phyloP scores from a whole-genome alignment of 1,140 invertebrate species.

The Nymphalis io region DNA sequence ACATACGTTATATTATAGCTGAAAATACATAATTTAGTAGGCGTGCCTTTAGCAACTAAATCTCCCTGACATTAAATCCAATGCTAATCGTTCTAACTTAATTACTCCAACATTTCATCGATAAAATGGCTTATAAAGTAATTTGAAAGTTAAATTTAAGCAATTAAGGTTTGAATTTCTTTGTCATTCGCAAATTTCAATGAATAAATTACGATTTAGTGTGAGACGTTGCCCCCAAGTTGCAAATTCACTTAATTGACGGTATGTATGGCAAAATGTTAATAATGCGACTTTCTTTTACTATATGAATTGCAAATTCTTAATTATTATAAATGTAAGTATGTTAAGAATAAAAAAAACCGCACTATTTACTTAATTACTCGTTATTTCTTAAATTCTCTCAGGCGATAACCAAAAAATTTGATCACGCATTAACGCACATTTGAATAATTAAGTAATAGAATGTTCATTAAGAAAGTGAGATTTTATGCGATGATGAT shows the following conservation, averaged over 20 bases:
- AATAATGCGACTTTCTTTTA: neutral
- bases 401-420: neutral
- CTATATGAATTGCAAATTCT: neutral
- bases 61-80: slow-evolving; percentile 14
- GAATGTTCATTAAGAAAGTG: slow-evolving; percentile 21
- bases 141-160: slow-evolving; percentile 20
- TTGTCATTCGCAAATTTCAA: slow-evolving; percentile 14
- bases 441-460: slow-evolving; percentile 1
- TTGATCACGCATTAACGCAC: slow-evolving; percentile 5
- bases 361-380: too few species aligned
- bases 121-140: neutral
- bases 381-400: too few species aligned
- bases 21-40: slow-evolving; percentile 7
- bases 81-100: slow-evolving; percentile 19
- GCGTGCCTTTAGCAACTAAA: slow-evolving; percentile 19
- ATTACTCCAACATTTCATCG: slow-evolving; percentile 16
- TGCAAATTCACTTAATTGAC: slow-evolving; percentile 25
- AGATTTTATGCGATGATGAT: slow-evolving; percentile 3
- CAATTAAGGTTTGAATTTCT: slow-evolving; percentile 11
- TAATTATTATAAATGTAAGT: neutral
- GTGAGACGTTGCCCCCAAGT: slow-evolving; percentile 25
- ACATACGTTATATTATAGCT: neutral
- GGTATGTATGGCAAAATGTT: slow-evolving; percentile 13
- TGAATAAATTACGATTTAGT: slow-evolving; percentile 29
- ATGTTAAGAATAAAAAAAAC: neutral